Evolutionary conservation across 2,888 invertebrate species (phyloP).

Genomic region (Mesoligia furuncula): DNA sequence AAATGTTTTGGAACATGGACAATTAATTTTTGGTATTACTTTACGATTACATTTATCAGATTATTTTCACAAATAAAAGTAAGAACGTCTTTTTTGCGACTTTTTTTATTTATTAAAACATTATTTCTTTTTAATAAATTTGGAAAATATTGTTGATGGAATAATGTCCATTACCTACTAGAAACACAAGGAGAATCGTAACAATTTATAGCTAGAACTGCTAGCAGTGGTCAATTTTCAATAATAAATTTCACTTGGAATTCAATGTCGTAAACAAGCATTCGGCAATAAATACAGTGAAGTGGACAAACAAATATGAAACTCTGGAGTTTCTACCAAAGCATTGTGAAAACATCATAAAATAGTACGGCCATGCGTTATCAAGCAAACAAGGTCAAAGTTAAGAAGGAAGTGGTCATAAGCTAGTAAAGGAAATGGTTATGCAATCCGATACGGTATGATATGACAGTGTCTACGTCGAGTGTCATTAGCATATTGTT

Average conservation of each 20-base stretch:
- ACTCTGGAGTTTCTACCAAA: conserved; percentile 20
- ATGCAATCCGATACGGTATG: conserved; percentile 56
- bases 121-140: neutral
- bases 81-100: neutral
- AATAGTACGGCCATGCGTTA: conserved; percentile 12
- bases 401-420: conserved; percentile 63
- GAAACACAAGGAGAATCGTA: neutral
- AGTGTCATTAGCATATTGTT: conserved; percentile 50
- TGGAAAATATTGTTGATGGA: neutral
- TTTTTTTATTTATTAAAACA: neutral
- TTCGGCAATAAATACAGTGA: conserved; percentile 14
- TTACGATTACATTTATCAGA: neutral
- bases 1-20: neutral
- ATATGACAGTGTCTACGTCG: conserved; percentile 18
- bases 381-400: conserved; percentile 58
- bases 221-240: neutral
- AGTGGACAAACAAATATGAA: conserved; percentile 18
- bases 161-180: neutral
- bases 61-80: neutral
- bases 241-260: neutral
- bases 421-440: conserved; percentile 47
- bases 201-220: neutral
- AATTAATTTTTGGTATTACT: neutral
- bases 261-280: conserved; percentile 9
- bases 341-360: conserved; percentile 13